These are phyloP conservation scores for Eulemur macaco DNA, from an alignment of 2,113 vertebrate species.

Conservation along the genomic window DNA sequence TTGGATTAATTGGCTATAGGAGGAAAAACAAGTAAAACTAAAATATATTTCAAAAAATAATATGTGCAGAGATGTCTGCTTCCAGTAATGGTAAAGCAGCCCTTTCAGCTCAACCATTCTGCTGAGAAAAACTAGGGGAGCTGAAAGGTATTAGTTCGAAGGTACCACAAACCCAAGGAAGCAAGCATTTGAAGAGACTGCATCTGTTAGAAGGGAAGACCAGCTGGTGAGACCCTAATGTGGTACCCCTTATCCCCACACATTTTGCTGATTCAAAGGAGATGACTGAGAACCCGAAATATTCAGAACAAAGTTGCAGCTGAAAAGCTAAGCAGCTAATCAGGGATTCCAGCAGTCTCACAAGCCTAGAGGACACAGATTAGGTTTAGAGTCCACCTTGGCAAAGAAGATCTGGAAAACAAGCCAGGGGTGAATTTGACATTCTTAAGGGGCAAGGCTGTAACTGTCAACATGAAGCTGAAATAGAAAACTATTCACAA, in stretches of 20 bases:
- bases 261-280: background rate
- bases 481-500: slow-evolving; percentile 9
- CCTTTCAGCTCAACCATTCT: background rate
- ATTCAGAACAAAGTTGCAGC: background rate
- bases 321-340: background rate
- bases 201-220: background rate
- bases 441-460: background rate
- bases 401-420: background rate
- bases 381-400: background rate
- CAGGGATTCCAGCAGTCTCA: background rate
- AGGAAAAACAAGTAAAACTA: slow-evolving; percentile 33
- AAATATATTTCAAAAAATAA: background rate
- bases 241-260: background rate
- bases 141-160: background rate
- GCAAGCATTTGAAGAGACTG: background rate
- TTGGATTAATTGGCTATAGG: background rate
- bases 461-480: background rate
- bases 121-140: slow-evolving; percentile 10
- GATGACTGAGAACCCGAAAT: background rate
- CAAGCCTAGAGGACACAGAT: background rate
- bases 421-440: background rate
- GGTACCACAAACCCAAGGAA: background rate
- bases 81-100: background rate
- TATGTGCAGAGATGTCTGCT: background rate
- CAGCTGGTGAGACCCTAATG: background rate